Percentiles rank a stretch among this genome's conserved stretches.
Evolutionary conservation across 2,797 vertebrate genomes (phyloP).

Genomic region (Picus viridis): DNA sequence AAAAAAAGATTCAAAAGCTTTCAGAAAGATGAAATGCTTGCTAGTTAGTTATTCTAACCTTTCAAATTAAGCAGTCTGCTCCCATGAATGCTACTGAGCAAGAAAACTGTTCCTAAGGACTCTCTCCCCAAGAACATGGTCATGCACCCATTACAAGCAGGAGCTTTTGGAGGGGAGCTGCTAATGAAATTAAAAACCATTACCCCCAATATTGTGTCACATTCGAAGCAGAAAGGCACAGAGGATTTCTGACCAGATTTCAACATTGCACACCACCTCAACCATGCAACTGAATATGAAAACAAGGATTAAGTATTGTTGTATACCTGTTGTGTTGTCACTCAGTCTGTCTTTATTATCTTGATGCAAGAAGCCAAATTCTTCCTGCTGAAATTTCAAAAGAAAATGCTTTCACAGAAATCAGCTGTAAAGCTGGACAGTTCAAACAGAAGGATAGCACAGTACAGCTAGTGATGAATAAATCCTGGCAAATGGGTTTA

Average conservation of each 20-base stretch:
- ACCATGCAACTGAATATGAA: not conserved
- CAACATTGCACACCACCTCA: not conserved
- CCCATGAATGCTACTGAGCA: not conserved
- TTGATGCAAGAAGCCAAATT: conserved; percentile 69
- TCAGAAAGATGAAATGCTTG: not conserved
- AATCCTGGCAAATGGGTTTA: not conserved
- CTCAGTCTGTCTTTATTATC: conserved; percentile 77
- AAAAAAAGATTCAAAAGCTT: not conserved
- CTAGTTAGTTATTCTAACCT: not conserved
- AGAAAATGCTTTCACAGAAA: not conserved
- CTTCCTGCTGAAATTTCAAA: conserved; percentile 74
- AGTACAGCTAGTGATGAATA: not conserved
- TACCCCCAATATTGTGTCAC: not conserved
- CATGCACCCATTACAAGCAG: not conserved
- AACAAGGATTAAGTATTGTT: not conserved
- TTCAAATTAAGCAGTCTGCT: not conserved
- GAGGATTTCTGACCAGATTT: not conserved
- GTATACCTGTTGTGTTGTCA: conserved; percentile 72
- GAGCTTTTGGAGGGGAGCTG: not conserved
- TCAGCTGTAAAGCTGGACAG: not conserved
- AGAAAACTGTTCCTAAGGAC: not conserved
- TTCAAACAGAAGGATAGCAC: not conserved
- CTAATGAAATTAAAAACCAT: not conserved
- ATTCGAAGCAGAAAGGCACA: not conserved
- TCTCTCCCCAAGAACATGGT: not conserved